phyloP scores from a whole-genome alignment of 2,888 invertebrate genomes.

The Megastigmus dorsalis region DNA sequence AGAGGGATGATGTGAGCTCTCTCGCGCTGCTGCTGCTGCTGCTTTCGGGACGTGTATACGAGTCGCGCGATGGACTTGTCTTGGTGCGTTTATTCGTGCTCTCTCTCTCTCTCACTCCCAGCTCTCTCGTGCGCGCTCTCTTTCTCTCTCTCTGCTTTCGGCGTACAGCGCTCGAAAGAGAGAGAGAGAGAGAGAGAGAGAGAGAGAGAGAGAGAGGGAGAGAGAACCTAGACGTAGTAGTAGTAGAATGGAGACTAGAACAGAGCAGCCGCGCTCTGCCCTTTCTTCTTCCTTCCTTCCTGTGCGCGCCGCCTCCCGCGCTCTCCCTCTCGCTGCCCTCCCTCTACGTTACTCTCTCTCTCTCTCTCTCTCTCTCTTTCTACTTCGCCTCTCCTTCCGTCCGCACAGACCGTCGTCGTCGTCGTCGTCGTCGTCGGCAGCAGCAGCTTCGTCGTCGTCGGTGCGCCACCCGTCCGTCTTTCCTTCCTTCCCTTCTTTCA shows the following conservation, averaged over 20 bases:
- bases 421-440: constrained; percentile 1
- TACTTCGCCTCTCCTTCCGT: background rate
- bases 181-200: background rate
- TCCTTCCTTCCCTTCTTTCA: background rate
- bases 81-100: too few relatives aligned
- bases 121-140: too few relatives aligned
- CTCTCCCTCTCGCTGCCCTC: background rate
- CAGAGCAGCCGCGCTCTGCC: constrained; percentile 38
- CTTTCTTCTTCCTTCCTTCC: constrained; percentile 41
- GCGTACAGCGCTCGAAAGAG: too few relatives aligned
- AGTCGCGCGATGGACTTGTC: too few relatives aligned
- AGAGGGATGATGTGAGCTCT: constrained; percentile 32
- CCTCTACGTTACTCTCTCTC: too few relatives aligned
- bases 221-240: background rate
- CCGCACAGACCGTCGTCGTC: constrained; percentile 7
- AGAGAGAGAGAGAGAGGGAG: constrained; percentile 3
- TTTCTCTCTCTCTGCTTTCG: too few relatives aligned
- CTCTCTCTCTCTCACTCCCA: too few relatives aligned
- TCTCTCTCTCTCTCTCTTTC: background rate
- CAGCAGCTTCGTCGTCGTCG: constrained; percentile 1
- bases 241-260: constrained; percentile 22
- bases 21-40: too few relatives aligned
- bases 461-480: background rate
- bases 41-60: too few relatives aligned
- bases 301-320: background rate